Conservation (phyloP, 1,140 invertebrate species). For the Anastrepha ludens region DNA sequence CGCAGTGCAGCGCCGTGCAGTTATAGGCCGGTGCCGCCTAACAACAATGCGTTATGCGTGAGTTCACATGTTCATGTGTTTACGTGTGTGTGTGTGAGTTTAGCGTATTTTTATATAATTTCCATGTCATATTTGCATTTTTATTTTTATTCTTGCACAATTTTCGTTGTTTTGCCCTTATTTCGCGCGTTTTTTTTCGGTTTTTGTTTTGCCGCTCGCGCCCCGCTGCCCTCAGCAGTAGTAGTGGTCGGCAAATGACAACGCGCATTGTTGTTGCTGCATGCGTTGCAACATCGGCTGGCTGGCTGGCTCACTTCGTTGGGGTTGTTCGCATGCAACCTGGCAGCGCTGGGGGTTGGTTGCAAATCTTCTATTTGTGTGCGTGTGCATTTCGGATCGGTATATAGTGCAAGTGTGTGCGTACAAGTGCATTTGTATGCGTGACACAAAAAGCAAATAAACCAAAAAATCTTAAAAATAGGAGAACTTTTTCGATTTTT, state of each 20-base stretch:
- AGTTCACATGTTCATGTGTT: conserved; percentile 14
- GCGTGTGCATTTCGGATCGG: conserved; percentile 7
- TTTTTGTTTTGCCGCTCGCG: conserved; percentile 52
- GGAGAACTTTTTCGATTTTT: conserved; percentile 46
- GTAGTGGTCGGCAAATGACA: background rate
- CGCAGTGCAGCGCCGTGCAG: background rate
- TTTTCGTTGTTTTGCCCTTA: conserved; percentile 70
- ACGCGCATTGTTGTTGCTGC: conserved; percentile 16
- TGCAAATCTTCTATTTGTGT: conserved; percentile 35
- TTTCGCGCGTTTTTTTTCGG: conserved; percentile 59
- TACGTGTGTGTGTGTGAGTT: conserved; percentile 53
- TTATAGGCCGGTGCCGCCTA: conserved; percentile 19
- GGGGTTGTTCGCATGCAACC: conserved; percentile 5
- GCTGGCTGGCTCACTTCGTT: background rate
- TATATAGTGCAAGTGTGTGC: background rate
- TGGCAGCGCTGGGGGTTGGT: conserved; percentile 33
- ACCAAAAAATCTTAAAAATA: conserved; percentile 37
- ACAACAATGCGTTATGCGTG: conserved; percentile 52
- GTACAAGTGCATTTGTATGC: background rate
- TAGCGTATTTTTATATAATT: conserved; percentile 73
- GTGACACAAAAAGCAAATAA: conserved; percentile 40
- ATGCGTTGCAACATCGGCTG: conserved; percentile 39
- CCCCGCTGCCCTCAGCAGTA: conserved; percentile 61
- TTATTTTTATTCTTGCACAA: conserved; percentile 60
- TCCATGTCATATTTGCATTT: conserved; percentile 66